phyloP scores from a whole-genome alignment of 2,113 vertebrate genomes.

The Dasyurus viverrinus region DNA sequence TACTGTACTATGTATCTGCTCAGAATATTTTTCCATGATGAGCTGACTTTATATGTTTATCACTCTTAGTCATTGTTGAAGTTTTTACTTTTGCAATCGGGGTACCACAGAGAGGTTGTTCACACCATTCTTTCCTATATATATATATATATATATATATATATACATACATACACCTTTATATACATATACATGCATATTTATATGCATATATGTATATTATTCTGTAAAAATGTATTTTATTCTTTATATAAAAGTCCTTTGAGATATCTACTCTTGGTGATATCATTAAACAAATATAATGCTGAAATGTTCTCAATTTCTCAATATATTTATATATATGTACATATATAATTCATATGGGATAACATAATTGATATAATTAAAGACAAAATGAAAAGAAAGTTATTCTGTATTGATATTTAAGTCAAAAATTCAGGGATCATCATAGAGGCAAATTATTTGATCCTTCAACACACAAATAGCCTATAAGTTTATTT shows the following conservation, averaged over 20 bases:
- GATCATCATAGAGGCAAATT: not conserved
- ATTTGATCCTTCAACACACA: not conserved
- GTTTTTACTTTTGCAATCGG: not conserved
- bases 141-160: too few species aligned
- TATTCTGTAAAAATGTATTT: not conserved
- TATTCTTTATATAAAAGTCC: not conserved
- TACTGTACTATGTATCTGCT: not conserved
- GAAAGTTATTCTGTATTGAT: not conserved
- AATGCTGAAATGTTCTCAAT: conserved; percentile 15
- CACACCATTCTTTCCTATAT: not conserved
- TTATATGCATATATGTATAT: not conserved
- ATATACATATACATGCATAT: too few species aligned
- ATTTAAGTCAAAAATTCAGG: conserved; percentile 1
- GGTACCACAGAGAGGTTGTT: not conserved
- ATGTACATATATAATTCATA: not conserved
- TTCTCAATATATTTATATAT: conserved; percentile 19
- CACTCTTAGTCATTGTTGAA: not conserved
- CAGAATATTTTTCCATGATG: not conserved
- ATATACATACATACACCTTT: too few species aligned
- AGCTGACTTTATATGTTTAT: not conserved
- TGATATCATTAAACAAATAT: not conserved
- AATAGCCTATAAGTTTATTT: not conserved
- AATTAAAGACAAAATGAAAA: not conserved
- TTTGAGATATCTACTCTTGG: not conserved
- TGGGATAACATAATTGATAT: not conserved